Conservation (phyloP, 2,113 vertebrate species). For the Loxodonta africana region DNA sequence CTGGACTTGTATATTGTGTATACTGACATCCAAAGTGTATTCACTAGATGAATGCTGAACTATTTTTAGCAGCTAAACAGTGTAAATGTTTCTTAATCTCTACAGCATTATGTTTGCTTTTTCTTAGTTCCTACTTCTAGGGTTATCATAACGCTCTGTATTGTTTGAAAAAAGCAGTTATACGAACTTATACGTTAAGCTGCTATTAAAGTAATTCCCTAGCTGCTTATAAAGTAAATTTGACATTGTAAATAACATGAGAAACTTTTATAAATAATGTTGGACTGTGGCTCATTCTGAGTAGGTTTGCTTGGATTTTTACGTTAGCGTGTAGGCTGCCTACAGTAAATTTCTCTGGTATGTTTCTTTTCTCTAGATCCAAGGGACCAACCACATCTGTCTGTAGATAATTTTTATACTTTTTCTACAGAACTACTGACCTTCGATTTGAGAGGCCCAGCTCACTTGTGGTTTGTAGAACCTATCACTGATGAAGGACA, state of each 20-base stretch:
- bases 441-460: not conserved
- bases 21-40: not conserved
- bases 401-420: not conserved
- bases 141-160: constrained; percentile 44
- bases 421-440: not conserved
- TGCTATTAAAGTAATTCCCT: constrained; percentile 67
- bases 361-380: not conserved
- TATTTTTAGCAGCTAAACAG: constrained; percentile 30
- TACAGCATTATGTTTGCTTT: constrained; percentile 11
- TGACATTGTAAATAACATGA: constrained; percentile 64
- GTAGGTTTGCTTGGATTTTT: constrained; percentile 27
- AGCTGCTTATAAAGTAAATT: constrained; percentile 65
- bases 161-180: constrained; percentile 49
- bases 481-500: not conserved
- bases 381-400: not conserved
- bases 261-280: constrained; percentile 49
- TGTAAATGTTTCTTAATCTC: constrained; percentile 63
- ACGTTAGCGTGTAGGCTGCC: not conserved
- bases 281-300: not conserved
- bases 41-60: not conserved
- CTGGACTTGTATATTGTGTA: not conserved
- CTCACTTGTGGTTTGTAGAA: not conserved
- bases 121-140: not conserved
- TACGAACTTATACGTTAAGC: constrained; percentile 69
- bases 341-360: not conserved